phyloP scores from a whole-genome alignment of 2,888 invertebrate genomes.

The Aelia acuminata region DNA sequence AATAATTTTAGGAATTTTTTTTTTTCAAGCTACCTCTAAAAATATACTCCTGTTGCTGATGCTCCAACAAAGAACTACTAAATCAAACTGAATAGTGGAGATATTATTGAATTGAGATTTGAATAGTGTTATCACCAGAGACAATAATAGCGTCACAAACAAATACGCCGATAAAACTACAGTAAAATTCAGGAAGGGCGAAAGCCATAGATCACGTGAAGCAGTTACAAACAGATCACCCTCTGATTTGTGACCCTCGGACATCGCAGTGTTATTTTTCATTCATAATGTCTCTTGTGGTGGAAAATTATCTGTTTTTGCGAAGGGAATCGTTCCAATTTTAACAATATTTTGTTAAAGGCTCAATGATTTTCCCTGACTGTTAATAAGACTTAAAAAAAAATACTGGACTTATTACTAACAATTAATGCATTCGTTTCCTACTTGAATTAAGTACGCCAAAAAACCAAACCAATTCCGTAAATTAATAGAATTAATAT shows the following conservation, averaged over 20 bases:
- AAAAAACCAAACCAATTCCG: too few relatives aligned
- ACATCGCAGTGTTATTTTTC: neutral
- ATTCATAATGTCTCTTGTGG: neutral
- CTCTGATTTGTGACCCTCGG: constrained; percentile 22
- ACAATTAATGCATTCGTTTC: too few relatives aligned
- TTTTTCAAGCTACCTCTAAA: too few relatives aligned
- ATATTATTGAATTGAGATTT: neutral
- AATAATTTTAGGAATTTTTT: too few relatives aligned
- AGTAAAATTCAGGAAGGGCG: neutral
- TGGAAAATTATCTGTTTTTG: constrained; percentile 40
- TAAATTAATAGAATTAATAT: too few relatives aligned
- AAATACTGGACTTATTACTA: too few relatives aligned
- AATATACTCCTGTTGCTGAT: neutral
- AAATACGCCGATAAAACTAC: constrained; percentile 22
- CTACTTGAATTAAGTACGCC: too few relatives aligned
- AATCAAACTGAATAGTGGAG: neutral
- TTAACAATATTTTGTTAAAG: neutral
- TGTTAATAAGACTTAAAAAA: too few relatives aligned
- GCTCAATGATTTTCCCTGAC: too few relatives aligned
- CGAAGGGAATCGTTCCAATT: neutral
- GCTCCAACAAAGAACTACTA: neutral
- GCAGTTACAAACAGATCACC: constrained; percentile 19
- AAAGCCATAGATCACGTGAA: neutral
- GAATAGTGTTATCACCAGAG: neutral
- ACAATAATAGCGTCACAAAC: neutral